A percentile compares a stretch with the other conserved stretches of the same genome.
phyloP scores from a whole-genome alignment of 2,888 invertebrate species.

The Hydrotaea diabolus region DNA sequence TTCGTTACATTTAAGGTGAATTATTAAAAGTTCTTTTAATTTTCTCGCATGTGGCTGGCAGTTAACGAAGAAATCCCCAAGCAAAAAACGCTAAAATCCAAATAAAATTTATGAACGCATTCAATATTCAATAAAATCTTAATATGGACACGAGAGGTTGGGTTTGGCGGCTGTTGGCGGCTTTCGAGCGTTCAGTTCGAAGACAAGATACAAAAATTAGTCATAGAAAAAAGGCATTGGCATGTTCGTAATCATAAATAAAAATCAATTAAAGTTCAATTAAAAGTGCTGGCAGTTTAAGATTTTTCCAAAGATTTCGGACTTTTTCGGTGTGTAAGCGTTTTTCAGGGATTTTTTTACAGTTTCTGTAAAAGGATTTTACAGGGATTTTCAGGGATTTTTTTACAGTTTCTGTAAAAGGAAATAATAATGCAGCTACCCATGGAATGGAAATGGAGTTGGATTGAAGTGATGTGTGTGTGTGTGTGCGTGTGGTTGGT shows the following conservation, averaged over 20 bases:
- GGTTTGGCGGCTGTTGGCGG: not conserved
- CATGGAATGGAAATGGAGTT: not conserved
- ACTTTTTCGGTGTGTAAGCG: too few species aligned
- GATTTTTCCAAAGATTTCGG: not conserved
- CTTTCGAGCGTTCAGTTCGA: too few species aligned
- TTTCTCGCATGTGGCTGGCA: conserved; percentile 5
- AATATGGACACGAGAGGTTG: not conserved
- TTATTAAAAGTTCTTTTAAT: conserved; percentile 28
- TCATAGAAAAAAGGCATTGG: conserved; percentile 6
- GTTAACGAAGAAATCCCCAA: not conserved
- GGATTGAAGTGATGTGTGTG: not conserved
- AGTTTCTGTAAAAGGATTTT: too few species aligned
- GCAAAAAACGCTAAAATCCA: not conserved
- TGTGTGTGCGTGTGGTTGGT: not conserved
- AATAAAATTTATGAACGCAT: conserved; percentile 22
- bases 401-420: not conserved
- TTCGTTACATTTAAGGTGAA: conserved; percentile 33
- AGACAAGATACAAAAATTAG: not conserved
- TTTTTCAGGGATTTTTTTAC: too few species aligned
- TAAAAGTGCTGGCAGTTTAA: not conserved
- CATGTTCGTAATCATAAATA: conserved; percentile 8
- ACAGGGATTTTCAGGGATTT: not conserved
- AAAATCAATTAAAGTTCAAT: conserved; percentile 32
- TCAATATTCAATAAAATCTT: too few species aligned
- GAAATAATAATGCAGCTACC: not conserved